Base-by-base conservation (phyloP, 2,888 invertebrate genomes). In the Ophioninae sp. region DNA sequence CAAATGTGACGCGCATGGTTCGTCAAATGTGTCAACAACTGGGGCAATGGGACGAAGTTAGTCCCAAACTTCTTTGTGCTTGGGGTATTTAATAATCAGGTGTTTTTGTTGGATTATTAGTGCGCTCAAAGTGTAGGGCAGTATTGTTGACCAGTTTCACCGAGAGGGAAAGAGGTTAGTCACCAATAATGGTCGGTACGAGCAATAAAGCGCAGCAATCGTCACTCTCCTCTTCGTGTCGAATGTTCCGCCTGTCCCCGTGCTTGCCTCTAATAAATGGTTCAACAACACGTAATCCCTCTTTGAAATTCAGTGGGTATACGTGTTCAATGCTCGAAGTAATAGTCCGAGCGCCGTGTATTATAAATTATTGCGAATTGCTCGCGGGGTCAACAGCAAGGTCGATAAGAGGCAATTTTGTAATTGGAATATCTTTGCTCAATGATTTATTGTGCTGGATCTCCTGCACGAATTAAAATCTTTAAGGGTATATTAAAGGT, bases 21-120 rank as follows among this genome's bases (percentile, higher is more conserved):
- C 59, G 41, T 20, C 64, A 20, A 7, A 50, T 23, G 39, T 21
- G 72, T 72, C 72, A 44, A 67, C 76, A 79, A 83, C 79, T 83
- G 75, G 82, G 82, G 61, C 82, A 79, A 30, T n/a, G 61, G 72
- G 79, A 83, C 79, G 79, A 83, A 67, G 30, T n/a, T n/a, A 75
- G 76, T 67, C 75, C 65, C 41, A 10, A 10, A 41, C 41, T 41
- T 8, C 41, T 41, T 41, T 10, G 41, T 10, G 10, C 41, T 41
- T 41, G 41, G 41, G 41, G n/a, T 10, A 41, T 41, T 10, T 10
- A 41, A 41, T 41, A 41, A 41, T 41, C 41, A 41, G 41, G 3
- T 13, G 13, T 13, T 44, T 13, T 13, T 44, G 44, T 44, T 44
- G 44, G 13, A 44, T 44, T 10, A 44, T 44, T 44, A 44, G 44